Evolutionary conservation across 2,888 invertebrate genomes (phyloP).

Genomic region (Brenthis hecate): DNA sequence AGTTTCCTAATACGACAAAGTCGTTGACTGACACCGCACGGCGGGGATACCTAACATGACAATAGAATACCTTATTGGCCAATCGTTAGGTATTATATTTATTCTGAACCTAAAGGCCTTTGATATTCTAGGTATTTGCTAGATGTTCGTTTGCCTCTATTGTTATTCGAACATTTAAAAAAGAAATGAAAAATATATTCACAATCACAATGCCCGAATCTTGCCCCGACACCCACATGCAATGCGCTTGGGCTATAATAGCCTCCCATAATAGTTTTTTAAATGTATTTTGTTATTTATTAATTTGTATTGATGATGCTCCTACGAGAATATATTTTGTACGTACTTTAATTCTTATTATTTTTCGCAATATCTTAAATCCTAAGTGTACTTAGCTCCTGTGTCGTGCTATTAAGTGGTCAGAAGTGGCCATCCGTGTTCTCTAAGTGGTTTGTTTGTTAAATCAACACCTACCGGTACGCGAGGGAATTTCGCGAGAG

Average conservation of each 20-base stretch:
- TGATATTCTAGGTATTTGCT: constrained; percentile 51
- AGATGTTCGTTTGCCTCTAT: constrained; percentile 62
- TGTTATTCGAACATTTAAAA: constrained; percentile 54
- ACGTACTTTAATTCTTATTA: not conserved
- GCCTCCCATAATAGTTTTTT: constrained; percentile 20
- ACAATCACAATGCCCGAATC: constrained; percentile 39
- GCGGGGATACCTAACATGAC: constrained; percentile 55
- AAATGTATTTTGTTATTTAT: constrained; percentile 24
- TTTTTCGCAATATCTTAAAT: not conserved
- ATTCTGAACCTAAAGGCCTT: constrained; percentile 60
- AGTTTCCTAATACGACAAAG: constrained; percentile 63
- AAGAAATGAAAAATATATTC: constrained; percentile 42
- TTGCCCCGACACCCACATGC: constrained; percentile 41
- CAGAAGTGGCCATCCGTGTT: constrained; percentile 72
- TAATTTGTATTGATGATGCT: constrained; percentile 13
- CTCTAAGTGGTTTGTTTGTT: constrained; percentile 64
- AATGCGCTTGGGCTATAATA: constrained; percentile 23
- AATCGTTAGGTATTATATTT: constrained; percentile 57
- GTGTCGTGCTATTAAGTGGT: constrained; percentile 61
- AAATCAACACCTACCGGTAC: constrained; percentile 72
- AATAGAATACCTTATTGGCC: constrained; percentile 61
- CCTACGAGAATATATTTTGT: constrained; percentile 5
- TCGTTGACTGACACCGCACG: constrained; percentile 64
- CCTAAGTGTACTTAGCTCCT: constrained; percentile 48
- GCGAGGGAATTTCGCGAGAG: constrained; percentile 68